phyloP scores from a whole-genome alignment of 2,113 vertebrate species.

The Syrrhaptes paradoxus region DNA sequence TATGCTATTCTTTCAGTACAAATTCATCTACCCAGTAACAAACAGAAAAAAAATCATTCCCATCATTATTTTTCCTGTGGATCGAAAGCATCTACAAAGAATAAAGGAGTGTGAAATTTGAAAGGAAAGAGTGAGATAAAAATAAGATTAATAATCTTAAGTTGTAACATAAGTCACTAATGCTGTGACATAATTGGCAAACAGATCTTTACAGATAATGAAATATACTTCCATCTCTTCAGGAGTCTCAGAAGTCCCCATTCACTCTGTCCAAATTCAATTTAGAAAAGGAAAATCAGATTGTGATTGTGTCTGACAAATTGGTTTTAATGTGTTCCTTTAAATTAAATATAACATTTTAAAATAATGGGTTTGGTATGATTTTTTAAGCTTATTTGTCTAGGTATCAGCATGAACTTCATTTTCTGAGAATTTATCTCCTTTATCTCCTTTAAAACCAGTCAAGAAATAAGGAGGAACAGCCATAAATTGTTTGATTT shows the following conservation, averaged over 20 bases:
- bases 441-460: neutral
- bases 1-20: neutral
- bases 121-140: neutral
- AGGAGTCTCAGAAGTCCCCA: neutral
- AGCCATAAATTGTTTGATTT: neutral
- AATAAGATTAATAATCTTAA: neutral
- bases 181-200: neutral
- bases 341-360: neutral
- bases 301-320: neutral
- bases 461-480: neutral
- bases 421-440: neutral
- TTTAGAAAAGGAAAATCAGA: neutral
- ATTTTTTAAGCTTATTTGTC: neutral
- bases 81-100: neutral
- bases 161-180: neutral
- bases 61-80: neutral
- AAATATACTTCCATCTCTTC: neutral
- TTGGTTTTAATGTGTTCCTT: neutral
- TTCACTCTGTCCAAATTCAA: neutral
- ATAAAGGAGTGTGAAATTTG: neutral
- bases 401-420: neutral
- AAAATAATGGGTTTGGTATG: fast-evolving
- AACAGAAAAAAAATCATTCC: neutral
- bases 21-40: neutral
- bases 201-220: neutral